Evolutionary conservation across 2,797 vertebrate genomes (phyloP).

Genomic region (Phoxinus dragarum): DNA sequence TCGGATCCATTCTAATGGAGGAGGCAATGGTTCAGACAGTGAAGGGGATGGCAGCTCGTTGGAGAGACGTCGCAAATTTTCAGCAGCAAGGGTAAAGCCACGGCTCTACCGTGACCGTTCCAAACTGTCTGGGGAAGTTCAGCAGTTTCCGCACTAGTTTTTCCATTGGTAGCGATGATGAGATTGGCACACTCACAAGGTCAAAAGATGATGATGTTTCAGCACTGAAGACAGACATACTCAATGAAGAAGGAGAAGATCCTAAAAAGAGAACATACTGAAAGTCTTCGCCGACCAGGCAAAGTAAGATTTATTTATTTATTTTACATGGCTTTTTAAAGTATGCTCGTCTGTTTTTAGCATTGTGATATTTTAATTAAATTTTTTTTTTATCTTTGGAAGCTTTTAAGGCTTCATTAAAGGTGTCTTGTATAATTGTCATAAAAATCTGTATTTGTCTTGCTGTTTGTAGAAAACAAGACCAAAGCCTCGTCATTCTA

Average conservation of each 20-base stretch:
- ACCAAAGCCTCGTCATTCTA: slow-evolving; percentile 88
- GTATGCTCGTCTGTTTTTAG: not conserved
- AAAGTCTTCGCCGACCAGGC: slow-evolving; percentile 91
- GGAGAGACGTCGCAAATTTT: slow-evolving; percentile 89
- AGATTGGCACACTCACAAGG: slow-evolving; percentile 86
- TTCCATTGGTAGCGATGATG: slow-evolving; percentile 91
- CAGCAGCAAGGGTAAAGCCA: slow-evolving; percentile 86
- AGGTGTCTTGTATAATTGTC: not conserved
- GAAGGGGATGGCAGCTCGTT: slow-evolving; percentile 95
- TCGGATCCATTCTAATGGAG: slow-evolving; percentile 90
- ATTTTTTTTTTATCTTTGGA: not conserved
- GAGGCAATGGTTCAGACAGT: slow-evolving; percentile 92
- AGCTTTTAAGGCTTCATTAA: not conserved
- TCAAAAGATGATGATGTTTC: slow-evolving; percentile 91
- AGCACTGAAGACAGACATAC: slow-evolving; percentile 86
- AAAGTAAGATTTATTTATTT: slow-evolving; percentile 80
- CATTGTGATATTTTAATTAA: not conserved
- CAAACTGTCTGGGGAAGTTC: slow-evolving; percentile 88
- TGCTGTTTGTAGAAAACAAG: slow-evolving; percentile 85
- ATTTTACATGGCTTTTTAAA: not conserved
- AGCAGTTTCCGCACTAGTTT: slow-evolving; percentile 93
- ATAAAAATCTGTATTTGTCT: slow-evolving; percentile 28
- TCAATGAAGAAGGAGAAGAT: slow-evolving; percentile 88
- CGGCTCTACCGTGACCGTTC: slow-evolving; percentile 91
- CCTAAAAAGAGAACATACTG: slow-evolving; percentile 92